Base-by-base conservation (phyloP, 2,113 vertebrate species). In the Trogon surrucura region DNA sequence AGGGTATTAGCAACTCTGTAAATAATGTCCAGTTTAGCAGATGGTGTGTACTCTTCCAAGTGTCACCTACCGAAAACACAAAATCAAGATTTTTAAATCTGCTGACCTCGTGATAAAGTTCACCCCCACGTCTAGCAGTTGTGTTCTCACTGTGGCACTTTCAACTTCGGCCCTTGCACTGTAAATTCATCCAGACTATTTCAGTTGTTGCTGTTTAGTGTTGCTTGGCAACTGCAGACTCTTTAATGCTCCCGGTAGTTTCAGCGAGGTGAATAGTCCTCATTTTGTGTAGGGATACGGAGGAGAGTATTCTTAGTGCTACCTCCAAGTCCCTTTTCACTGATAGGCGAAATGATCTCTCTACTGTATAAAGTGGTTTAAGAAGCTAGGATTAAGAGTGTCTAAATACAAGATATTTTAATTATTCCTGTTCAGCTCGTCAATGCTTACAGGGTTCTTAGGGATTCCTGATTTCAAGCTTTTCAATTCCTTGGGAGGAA, bases 171-270 rank as follows among this genome's bases (percentile, higher is more conserved):
- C 48, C 75, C 19, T 25, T 57, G 51, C 64, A 15, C 69, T 94
- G 2, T 26, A 57, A 86, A 12, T 88, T 92, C 53, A 53, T 78
- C 91, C 73, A 70, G 86, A 29, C 73, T 75, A 13, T 81, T 92
- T 94, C 61, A 80, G 61, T 74, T 93, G 91, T 86, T 92, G 51
- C 88, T 95, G 80, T 90, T 93, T 84, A 80, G 64, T 72, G 88
- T 96, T 93, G 66, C 95, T 92, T 91, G 77, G 92, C 73, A 96
- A 91, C 93, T 87, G 50, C 80, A 73, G 83, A 69, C 66, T 85
- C 73, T 93, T 75, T 87, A 92, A 87, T 87, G 80, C 94, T 66
- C 83, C 87, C 56, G 61, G 50, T 57, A 65, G 62, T 81, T 95
- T 79, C 73, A 92, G 16, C 0, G 0, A 93, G 70, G 64, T 91